Conservation (phyloP, 2,888 invertebrate species). For the Ecdyonurus torrentis region DNA sequence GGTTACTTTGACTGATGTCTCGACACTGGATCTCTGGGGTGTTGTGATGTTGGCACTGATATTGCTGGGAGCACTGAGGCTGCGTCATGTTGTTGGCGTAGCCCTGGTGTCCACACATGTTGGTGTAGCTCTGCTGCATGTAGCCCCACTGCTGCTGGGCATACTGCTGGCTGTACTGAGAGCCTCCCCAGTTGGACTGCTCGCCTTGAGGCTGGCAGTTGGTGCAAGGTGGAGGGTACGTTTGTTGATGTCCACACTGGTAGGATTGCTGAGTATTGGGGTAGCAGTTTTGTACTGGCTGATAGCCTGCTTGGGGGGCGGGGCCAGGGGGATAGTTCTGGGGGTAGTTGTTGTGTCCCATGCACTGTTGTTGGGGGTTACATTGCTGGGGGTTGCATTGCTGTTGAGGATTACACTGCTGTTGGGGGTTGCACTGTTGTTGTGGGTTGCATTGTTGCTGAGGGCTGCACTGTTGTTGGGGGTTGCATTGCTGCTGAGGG, state of each 20-base stretch:
- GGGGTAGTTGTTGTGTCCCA: conserved; percentile 14
- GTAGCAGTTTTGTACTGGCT: conserved; percentile 9
- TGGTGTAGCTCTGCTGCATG: conserved; percentile 27
- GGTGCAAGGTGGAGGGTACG: too few relatives aligned
- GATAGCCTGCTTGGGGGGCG: conserved; percentile 5
- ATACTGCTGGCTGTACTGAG: conserved; percentile 23
- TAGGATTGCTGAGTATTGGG: conserved; percentile 5
- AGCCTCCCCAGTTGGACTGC: too few relatives aligned
- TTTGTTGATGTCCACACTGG: background rate
- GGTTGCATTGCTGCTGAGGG: conserved; percentile 20
- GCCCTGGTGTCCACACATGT: conserved; percentile 21
- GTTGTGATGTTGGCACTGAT: conserved; percentile 7
- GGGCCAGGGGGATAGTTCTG: conserved; percentile 12
- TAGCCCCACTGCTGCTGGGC: too few relatives aligned
- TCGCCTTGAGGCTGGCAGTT: too few relatives aligned
- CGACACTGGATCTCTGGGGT: conserved; percentile 46
- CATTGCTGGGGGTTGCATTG: conserved; percentile 19
- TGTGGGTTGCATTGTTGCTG: conserved; percentile 20
- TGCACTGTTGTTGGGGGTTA: conserved; percentile 15
- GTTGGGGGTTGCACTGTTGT: conserved; percentile 19
- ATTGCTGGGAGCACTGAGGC: conserved; percentile 6
- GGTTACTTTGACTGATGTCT: conserved; percentile 46
- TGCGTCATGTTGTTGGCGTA: conserved; percentile 20
- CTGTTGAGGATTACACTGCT: conserved; percentile 14
- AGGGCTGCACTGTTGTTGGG: conserved; percentile 20